These are phyloP conservation scores for Jordanella pulchra DNA, from an alignment of 2,797 vertebrate species.

Conservation along the genomic window DNA sequence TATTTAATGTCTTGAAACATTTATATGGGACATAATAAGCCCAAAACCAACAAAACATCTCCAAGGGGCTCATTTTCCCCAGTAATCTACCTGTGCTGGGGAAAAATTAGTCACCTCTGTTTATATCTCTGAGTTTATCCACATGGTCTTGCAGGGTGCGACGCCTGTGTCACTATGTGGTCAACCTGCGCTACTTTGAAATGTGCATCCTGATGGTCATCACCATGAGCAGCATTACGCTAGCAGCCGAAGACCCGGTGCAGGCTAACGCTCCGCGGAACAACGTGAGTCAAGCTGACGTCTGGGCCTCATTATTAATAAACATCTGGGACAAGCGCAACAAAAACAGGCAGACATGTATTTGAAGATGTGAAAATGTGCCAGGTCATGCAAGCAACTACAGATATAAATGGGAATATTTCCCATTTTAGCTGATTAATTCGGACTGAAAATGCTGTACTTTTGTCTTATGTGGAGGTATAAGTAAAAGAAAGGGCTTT, in stretches of 20 bases:
- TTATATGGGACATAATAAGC: neutral
- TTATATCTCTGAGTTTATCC: slow-evolving; percentile 6
- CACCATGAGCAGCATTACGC: slow-evolving; percentile 95
- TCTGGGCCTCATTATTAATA: slow-evolving; percentile 19
- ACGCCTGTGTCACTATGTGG: slow-evolving; percentile 92
- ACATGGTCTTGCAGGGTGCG: slow-evolving; percentile 82
- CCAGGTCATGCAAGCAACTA: neutral
- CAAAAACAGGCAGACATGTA: slow-evolving; percentile 7
- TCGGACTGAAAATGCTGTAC: slow-evolving; percentile 8
- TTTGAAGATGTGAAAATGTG: slow-evolving; percentile 14
- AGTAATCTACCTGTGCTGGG: neutral
- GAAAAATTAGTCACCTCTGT: no score
- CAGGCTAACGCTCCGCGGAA: slow-evolving; percentile 88
- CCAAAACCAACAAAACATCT: neutral
- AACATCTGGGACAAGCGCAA: slow-evolving; percentile 21
- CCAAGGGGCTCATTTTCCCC: neutral
- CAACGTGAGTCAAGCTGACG: slow-evolving; percentile 82
- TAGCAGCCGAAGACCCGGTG: slow-evolving; percentile 95
- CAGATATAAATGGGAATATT: neutral
- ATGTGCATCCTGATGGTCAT: slow-evolving; percentile 98
- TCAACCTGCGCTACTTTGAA: slow-evolving; percentile 96
- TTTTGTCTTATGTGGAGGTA: slow-evolving; percentile 13
- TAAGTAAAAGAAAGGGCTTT: neutral
- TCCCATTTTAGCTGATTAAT: slow-evolving; percentile 30
- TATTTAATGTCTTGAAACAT: neutral